Evolutionary conservation across 2,888 invertebrate genomes (phyloP).

Genomic region (Pseudococcus jackbeardsleyi): DNA sequence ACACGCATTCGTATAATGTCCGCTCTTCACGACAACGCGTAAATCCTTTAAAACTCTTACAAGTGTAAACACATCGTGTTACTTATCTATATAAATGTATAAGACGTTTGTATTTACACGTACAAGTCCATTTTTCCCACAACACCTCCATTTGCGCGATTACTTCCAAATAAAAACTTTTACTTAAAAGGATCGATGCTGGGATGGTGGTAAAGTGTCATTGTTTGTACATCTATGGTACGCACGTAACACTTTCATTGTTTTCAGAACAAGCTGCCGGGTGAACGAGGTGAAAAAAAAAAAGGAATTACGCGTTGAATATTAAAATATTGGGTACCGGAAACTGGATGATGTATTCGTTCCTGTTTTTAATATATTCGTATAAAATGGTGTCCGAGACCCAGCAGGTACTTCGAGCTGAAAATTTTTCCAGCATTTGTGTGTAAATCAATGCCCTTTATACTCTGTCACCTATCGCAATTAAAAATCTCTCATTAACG

Average conservation of each 20-base stretch:
- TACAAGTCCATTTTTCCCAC: neutral
- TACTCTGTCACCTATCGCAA: neutral
- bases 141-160: slow-evolving; percentile 31
- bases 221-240: neutral
- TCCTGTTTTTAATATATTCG: slow-evolving; percentile 36
- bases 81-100: neutral
- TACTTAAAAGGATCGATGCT: slow-evolving; percentile 1
- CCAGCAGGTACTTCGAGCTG: neutral
- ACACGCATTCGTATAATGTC: neutral
- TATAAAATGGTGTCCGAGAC: neutral
- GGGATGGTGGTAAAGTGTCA: neutral
- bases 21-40: neutral
- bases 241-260: slow-evolving; percentile 29
- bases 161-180: slow-evolving; percentile 27
- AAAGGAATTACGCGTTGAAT: slow-evolving; percentile 49
- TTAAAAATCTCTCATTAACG: slow-evolving; percentile 29
- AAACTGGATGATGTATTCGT: slow-evolving; percentile 49
- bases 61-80: slow-evolving; percentile 41
- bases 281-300: neutral
- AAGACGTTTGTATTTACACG: neutral
- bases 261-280: slow-evolving; percentile 10
- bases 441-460: slow-evolving; percentile 1
- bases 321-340: slow-evolving; percentile 39
- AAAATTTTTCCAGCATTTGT: neutral
- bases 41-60: slow-evolving; percentile 55